Evolutionary conservation across 2,113 vertebrate genomes (phyloP), one percentile per base, ranked within the genome.

Genomic region (Mesitornis unicolor): DNA sequence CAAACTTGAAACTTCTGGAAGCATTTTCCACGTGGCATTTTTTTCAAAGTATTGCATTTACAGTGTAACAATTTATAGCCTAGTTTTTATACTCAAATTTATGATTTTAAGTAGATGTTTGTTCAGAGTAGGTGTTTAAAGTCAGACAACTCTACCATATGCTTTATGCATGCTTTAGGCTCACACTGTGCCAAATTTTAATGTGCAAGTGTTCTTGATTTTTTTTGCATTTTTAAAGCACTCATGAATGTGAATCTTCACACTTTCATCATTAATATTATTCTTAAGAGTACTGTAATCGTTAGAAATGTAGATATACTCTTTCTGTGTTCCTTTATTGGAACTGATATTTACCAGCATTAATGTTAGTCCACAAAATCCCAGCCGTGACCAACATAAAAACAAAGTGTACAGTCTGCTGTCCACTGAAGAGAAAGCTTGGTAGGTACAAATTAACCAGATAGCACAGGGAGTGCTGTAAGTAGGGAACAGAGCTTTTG

Each of bases 11-110:
- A 92, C 83, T 97, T 96, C 93, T 86, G 90, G 97, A 95, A 95
- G 51, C 70, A 79, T 97, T 98, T 97, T 97, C 95, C 96, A 97
- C 7, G 21, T 96, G 97, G 94, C 96, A 40, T 94, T 98, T 96
- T 97, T 97, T 94, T 60, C 87, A 84, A 96, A 97, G 95, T 96
- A 96, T 94, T 97, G 96, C 96, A 95, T 97, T 98, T 97, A 97
- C 94, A 91, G 84, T 90, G 64, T 97, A 97, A 95, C 97, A 83
- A 91, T 97, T 96, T 97, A 94, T 97, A 97, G 87, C 69, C 87
- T 98, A 95, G 97, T 87, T 98, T 98, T 98, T 98, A 90, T 98
- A 98, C 84, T 96, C 71, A 93, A 15, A 96, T 95, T 89, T 97
- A 91, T 91, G 78, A 89, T 95, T 98, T 97, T 97, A 96, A 81